Conservation (phyloP, 30 jellyfish, hydroid and myxozoan species). For the Rhopilema esculentum region DNA sequence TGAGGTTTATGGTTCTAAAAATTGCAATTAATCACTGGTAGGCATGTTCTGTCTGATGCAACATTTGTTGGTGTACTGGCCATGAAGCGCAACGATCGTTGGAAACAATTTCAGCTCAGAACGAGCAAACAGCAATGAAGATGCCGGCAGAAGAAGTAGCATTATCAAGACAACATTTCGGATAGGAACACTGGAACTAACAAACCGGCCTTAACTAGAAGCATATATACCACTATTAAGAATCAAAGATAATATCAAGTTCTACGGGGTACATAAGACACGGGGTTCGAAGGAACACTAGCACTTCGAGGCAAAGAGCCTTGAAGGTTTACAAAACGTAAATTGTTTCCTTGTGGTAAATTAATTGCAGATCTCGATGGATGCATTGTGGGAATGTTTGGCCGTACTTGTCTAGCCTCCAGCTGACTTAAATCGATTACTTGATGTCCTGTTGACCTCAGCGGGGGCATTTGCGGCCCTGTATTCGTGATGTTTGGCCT, state of each 20-base stretch:
- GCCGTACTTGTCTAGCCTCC: neutral
- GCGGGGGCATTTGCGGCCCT: neutral
- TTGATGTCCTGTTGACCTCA: neutral
- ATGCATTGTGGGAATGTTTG: neutral
- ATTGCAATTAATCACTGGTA: too few relatives aligned
- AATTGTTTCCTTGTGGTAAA: neutral
- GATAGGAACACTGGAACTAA: too few relatives aligned
- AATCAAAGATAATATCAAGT: neutral
- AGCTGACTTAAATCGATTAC: neutral
- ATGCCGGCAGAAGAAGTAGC: too few relatives aligned
- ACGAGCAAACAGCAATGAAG: too few relatives aligned
- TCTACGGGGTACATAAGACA: slow-evolving; percentile 22
- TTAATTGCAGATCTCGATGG: slow-evolving; percentile 22
- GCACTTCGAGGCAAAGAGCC: slow-evolving; percentile 48
- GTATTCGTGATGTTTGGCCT: neutral
- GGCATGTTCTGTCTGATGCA: too few relatives aligned
- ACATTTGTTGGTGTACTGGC: too few relatives aligned
- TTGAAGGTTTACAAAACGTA: slow-evolving; percentile 22
- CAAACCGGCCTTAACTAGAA: neutral
- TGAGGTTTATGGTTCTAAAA: too few relatives aligned
- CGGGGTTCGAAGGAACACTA: neutral
- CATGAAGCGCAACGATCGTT: too few relatives aligned
- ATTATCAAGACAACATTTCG: too few relatives aligned
- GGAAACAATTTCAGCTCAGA: too few relatives aligned
- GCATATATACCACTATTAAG: neutral